Conservation (phyloP, 2,888 invertebrate species). For the Pollenia angustigena region DNA sequence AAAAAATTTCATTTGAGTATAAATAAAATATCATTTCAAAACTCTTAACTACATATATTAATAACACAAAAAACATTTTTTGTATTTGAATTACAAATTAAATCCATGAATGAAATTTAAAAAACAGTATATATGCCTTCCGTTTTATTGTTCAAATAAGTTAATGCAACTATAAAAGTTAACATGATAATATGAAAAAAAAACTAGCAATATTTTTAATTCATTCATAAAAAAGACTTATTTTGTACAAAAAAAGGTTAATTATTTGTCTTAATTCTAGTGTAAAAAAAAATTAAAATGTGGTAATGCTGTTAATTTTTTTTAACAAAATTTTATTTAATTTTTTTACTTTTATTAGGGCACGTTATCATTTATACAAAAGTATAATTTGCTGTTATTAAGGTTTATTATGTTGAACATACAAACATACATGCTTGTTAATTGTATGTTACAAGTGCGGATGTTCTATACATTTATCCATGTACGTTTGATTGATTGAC, state of each 20-base stretch:
- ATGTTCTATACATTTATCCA: constrained; percentile 50
- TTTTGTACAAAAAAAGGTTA: too few species aligned
- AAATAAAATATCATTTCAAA: too few species aligned
- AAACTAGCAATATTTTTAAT: constrained; percentile 5
- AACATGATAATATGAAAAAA: not conserved
- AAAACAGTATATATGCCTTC: constrained; percentile 41
- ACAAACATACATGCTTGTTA: not conserved
- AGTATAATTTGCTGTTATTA: not conserved
- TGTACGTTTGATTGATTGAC: constrained; percentile 47
- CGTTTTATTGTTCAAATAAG: constrained; percentile 31
- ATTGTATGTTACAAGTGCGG: constrained; percentile 43
- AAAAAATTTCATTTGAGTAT: too few species aligned
- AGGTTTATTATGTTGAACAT: not conserved
- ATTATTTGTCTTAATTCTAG: too few species aligned
- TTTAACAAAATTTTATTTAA: too few species aligned
- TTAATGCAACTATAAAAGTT: constrained; percentile 18
- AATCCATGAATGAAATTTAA: not conserved
- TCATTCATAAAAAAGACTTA: too few species aligned
- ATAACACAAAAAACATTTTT: not conserved
- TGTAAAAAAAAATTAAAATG: too few species aligned
- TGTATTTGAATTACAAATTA: constrained; percentile 10
- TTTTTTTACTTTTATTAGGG: too few species aligned
- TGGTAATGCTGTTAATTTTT: too few species aligned
- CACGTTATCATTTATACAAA: too few species aligned
- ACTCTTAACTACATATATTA: too few species aligned